phyloP scores from a whole-genome alignment of 2,797 vertebrate species.

The Anguilla anguilla region DNA sequence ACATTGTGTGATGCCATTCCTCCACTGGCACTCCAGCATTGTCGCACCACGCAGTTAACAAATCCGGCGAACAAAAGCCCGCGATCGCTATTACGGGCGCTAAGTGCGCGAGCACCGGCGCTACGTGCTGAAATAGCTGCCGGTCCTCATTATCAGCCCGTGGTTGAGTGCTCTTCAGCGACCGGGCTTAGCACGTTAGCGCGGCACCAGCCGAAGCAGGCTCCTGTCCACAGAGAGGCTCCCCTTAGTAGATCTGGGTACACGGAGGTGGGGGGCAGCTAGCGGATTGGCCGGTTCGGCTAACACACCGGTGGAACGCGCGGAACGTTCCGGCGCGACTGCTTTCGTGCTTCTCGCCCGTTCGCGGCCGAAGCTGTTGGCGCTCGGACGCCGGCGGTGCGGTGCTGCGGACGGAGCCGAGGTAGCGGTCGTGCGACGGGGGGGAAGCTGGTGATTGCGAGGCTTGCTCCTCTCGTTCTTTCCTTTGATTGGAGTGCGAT shows the following conservation, averaged over 20 bases:
- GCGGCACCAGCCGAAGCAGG: neutral
- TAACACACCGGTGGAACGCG: neutral
- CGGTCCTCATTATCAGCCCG: slow-evolving; percentile 33
- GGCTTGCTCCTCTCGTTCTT: slow-evolving; percentile 1
- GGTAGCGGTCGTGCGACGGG: slow-evolving; percentile 9
- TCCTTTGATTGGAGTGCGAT: slow-evolving; percentile 7
- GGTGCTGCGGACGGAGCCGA: neutral
- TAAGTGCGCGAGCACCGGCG: slow-evolving; percentile 26
- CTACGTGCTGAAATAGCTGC: slow-evolving; percentile 37
- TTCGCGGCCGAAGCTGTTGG: slow-evolving; percentile 20
- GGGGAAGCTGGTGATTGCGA: slow-evolving; percentile 15
- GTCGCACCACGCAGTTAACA: too few relatives aligned
- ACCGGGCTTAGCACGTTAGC: neutral
- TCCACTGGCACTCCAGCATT: too few relatives aligned
- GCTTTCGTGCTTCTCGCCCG: neutral
- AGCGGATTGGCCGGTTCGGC: slow-evolving; percentile 9
- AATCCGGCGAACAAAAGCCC: neutral
- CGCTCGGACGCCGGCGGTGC: neutral
- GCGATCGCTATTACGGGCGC: slow-evolving; percentile 25
- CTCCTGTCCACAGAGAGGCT: neutral
- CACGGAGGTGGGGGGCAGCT: neutral
- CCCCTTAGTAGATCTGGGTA: slow-evolving; percentile 20
- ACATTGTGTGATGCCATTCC: too few relatives aligned
- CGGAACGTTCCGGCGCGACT: slow-evolving; percentile 25
- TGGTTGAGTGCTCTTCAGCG: slow-evolving; percentile 25